A percentile compares a stretch with the other conserved stretches of the same genome.
These are phyloP conservation scores for Baronia brevicornis DNA, from an alignment of 2,888 invertebrate species.

Conservation along the genomic window DNA sequence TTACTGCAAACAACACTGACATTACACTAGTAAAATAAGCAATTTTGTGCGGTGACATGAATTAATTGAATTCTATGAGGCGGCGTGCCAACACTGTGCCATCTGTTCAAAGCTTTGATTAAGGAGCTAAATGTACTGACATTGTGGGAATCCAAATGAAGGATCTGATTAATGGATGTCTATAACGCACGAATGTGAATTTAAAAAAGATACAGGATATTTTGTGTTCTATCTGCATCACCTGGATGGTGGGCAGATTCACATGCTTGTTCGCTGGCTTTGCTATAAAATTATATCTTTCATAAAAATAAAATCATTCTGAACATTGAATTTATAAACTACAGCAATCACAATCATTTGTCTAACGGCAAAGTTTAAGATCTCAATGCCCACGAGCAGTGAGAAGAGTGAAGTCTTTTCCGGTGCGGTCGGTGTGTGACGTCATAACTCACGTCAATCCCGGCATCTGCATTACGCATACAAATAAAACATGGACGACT, in stretches of 20 bases:
- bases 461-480: slow-evolving; percentile 24
- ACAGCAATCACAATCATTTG: slow-evolving; percentile 22
- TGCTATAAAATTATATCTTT: too few species aligned
- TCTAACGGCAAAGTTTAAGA: slow-evolving; percentile 28
- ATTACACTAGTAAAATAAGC: slow-evolving; percentile 48
- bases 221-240: too few species aligned
- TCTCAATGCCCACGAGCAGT: slow-evolving; percentile 30
- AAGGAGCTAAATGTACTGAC: slow-evolving; percentile 67
- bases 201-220: slow-evolving; percentile 33
- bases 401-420: slow-evolving; percentile 28
- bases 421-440: slow-evolving; percentile 27
- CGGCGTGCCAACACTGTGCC: slow-evolving; percentile 35
- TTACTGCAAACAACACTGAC: slow-evolving; percentile 9
- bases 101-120: slow-evolving; percentile 66
- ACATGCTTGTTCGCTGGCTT: too few species aligned
- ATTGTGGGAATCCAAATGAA: slow-evolving; percentile 37
- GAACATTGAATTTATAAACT: too few species aligned
- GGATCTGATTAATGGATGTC: slow-evolving; percentile 59
- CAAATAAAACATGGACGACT: slow-evolving; percentile 13
- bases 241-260: too few species aligned
- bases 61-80: slow-evolving; percentile 70
- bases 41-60: slow-evolving; percentile 60
- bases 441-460: slow-evolving; percentile 42
- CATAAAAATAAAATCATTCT: too few species aligned
- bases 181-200: slow-evolving; percentile 26